phyloP scores from a whole-genome alignment of 2,113 vertebrate species.

The Gambusia holbrooki region DNA sequence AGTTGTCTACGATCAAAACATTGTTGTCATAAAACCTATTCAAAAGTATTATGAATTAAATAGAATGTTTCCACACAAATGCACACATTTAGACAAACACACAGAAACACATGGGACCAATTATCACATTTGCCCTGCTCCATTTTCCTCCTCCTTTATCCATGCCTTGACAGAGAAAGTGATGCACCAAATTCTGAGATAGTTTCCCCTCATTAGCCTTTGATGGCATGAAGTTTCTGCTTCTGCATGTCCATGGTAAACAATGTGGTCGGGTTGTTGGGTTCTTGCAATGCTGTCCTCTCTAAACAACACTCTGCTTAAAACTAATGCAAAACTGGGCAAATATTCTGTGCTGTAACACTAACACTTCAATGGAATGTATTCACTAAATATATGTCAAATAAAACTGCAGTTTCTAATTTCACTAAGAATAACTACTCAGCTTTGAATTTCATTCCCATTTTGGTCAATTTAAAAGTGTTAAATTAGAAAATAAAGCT shows the following conservation, averaged over 20 bases:
- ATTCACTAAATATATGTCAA: background rate
- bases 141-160: background rate
- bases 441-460: background rate
- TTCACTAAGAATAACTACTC: background rate
- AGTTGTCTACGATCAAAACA: too few species aligned
- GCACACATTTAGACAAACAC: slow-evolving; percentile 9
- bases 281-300: background rate
- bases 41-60: slow-evolving; percentile 15
- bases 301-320: background rate
- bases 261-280: background rate
- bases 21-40: background rate
- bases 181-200: background rate
- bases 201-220: slow-evolving; percentile 12
- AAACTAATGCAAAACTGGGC: background rate
- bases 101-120: slow-evolving; percentile 83
- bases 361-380: background rate
- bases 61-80: slow-evolving; percentile 26
- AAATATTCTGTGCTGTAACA: background rate
- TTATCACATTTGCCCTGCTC: slow-evolving; percentile 73
- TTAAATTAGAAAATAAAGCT: too few species aligned
- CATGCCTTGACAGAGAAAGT: background rate
- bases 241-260: background rate
- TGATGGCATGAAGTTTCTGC: background rate
- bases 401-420: background rate
- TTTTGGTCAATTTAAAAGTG: background rate